phyloP scores from a whole-genome alignment of 2,113 vertebrate species.

The Eulemur macaco region DNA sequence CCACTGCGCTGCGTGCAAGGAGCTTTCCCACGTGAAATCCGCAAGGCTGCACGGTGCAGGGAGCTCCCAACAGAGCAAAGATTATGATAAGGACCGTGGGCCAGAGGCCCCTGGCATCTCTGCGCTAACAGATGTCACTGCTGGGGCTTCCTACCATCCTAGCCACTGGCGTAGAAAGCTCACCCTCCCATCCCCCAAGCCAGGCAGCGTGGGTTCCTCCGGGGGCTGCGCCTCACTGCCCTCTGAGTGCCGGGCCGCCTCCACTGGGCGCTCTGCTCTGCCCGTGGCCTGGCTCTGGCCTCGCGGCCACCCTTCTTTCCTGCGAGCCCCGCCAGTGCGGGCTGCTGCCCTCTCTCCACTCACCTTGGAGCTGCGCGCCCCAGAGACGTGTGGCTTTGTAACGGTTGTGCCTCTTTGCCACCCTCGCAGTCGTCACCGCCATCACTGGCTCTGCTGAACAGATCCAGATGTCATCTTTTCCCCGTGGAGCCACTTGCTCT shows the following conservation, averaged over 20 bases:
- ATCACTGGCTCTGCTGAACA: accelerated
- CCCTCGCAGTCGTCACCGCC: accelerated
- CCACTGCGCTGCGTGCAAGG: background rate
- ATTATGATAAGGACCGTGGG: background rate
- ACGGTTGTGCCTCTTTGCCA: accelerated
- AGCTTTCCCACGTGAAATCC: background rate
- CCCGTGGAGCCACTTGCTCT: background rate
- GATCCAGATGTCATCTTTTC: background rate
- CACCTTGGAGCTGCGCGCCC: background rate
- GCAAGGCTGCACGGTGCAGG: background rate
- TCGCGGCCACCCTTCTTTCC: background rate
- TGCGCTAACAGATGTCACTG: background rate
- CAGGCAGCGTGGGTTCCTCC: too few species aligned
- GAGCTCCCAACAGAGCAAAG: background rate
- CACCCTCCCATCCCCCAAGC: background rate
- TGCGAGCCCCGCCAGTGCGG: background rate
- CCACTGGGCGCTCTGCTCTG: accelerated
- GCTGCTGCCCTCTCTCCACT: background rate
- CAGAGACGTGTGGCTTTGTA: accelerated
- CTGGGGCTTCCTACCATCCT: accelerated
- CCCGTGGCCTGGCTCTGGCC: background rate
- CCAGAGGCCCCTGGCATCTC: background rate
- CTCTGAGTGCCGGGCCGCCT: background rate
- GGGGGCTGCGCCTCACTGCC: accelerated
- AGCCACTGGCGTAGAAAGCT: background rate